phyloP scores from a whole-genome alignment of 1,140 invertebrate species.

The Drosophila yakuba region DNA sequence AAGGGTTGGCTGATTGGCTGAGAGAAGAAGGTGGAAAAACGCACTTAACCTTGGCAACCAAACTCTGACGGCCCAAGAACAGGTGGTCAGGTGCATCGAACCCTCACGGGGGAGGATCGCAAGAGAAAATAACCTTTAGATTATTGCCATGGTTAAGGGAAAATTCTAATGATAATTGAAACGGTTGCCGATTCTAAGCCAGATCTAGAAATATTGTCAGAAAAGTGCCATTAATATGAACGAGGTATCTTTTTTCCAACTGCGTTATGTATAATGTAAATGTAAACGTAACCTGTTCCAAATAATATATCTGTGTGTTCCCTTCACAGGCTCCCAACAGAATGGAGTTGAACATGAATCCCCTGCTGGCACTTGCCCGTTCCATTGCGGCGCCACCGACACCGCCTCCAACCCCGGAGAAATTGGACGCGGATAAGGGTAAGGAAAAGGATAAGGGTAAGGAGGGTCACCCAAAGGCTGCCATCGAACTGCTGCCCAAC shows the following conservation, averaged over 20 bases:
- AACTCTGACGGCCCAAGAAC: slow-evolving; percentile 6
- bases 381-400: slow-evolving; percentile 6
- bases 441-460: not conserved
- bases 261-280: not conserved
- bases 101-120: slow-evolving; percentile 9
- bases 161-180: too few species aligned
- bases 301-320: too few species aligned
- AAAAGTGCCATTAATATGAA: too few species aligned
- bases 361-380: slow-evolving; percentile 22
- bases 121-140: not conserved
- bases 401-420: slow-evolving; percentile 8
- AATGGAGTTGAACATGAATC: slow-evolving; percentile 26
- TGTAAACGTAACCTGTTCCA: too few species aligned
- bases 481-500: slow-evolving; percentile 64
- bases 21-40: slow-evolving; percentile 15
- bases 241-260: not conserved
- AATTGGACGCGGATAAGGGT: not conserved
- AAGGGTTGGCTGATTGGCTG: not conserved
- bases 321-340: slow-evolving; percentile 13
- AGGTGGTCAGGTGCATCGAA: slow-evolving; percentile 31
- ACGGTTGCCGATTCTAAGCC: too few species aligned
- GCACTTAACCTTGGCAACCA: slow-evolving; percentile 32
- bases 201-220: too few species aligned
- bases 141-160: not conserved
- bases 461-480: not conserved